phyloP scores from a whole-genome alignment of 2,888 invertebrate species.

The Congeria kusceri region DNA sequence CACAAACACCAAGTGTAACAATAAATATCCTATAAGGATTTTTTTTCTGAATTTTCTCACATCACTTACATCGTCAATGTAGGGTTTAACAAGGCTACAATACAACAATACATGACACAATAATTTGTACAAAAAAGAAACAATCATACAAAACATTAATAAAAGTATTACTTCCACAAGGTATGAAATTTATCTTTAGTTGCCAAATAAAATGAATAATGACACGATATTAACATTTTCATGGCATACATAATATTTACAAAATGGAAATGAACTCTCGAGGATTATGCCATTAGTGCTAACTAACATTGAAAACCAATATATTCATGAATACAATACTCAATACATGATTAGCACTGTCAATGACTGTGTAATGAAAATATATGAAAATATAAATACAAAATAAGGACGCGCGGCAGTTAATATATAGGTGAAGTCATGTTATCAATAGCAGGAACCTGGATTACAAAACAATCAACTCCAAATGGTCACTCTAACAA shows the following conservation, averaged over 20 bases:
- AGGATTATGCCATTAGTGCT: not conserved
- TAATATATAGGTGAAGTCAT: too few relatives aligned
- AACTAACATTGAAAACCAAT: not conserved
- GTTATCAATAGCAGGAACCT: too few relatives aligned
- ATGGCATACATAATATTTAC: not conserved
- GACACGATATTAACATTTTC: conserved; percentile 2
- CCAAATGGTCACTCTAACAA: too few relatives aligned
- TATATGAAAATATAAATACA: conserved; percentile 4
- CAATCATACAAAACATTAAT: conserved; percentile 54
- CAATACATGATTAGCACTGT: not conserved
- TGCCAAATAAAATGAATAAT: conserved; percentile 34
- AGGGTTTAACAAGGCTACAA: conserved; percentile 62
- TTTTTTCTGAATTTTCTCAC: conserved; percentile 33
- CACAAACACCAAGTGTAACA: conserved; percentile 18
- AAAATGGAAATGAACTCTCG: not conserved
- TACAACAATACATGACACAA: conserved; percentile 45
- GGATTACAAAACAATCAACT: too few relatives aligned
- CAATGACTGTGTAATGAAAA: conserved; percentile 13
- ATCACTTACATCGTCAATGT: conserved; percentile 40
- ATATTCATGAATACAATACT: conserved; percentile 12
- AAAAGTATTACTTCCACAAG: conserved; percentile 42
- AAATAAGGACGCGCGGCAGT: not conserved
- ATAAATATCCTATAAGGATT: conserved; percentile 58
- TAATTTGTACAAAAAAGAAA: conserved; percentile 58
- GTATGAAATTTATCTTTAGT: conserved; percentile 34